Evolutionary conservation across 2,113 vertebrate species (phyloP), one percentile per base, ranked within the genome.

Genomic region (Oryzias javanicus): DNA sequence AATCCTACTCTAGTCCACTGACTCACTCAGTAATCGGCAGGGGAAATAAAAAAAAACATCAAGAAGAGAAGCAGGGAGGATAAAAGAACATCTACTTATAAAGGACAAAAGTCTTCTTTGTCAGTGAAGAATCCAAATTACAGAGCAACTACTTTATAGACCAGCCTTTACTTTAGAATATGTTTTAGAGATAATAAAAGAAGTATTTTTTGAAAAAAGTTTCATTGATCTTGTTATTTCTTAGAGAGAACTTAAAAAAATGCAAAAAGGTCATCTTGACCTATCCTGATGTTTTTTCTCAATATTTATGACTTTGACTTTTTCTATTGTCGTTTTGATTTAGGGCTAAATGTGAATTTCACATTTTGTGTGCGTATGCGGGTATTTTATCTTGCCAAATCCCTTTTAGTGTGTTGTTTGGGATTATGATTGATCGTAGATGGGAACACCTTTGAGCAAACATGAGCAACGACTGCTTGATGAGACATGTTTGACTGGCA

Each of bases 21-120:
- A 76, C 64, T 84, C 79, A 70, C 41, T 41, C 42, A n/a, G 13
- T 51, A 73, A 69, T 40, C 67, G 78, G 47, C 72, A 44, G 47
- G 60, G 67, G 63, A 70, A 67, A 74, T 29, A 29, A 64, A 52
- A 79, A 60, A 15, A 46, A 74, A 73, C n/a, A n/a, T 58, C 55
- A 47, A 62, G 56, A 67, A 65, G 20, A 46, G 54, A 66, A 49
- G 45, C 71, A 70, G 44, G 64, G 47, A 68, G 57, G 57, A 81
- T 56, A 50, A 44, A 19, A 14, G 49, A 54, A 68, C 54, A 76
- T 78, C 53, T 58, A 48, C 24, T 20, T 56, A 72, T 60, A 68
- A 51, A 77, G 60, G 66, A 55, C 60, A 75, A 57, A 60, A 47
- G 48, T 70, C 24, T n/a, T 62, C 47, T 60, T 50, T 48, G 6